A percentile compares a stretch with the other conserved stretches of the same genome.
Conservation (phyloP, 2,113 vertebrate genomes). For the Actenoides lindsayi region DNA sequence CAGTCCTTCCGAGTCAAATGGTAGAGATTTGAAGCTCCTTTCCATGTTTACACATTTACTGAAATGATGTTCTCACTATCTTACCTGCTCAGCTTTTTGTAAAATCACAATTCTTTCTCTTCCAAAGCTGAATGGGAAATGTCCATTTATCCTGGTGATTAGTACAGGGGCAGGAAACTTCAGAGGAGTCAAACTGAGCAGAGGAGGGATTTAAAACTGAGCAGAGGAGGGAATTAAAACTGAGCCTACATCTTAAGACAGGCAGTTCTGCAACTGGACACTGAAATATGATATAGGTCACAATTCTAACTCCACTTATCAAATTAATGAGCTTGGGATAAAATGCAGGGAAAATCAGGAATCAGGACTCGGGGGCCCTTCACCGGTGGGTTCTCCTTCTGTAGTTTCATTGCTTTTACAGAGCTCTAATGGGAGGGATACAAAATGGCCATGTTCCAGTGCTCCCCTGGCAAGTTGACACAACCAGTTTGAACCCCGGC, state of each 20-base stretch:
- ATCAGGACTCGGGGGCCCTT: neutral
- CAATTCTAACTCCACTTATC: neutral
- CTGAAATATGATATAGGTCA: neutral
- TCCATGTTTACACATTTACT: neutral
- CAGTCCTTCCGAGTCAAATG: neutral
- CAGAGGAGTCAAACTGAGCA: rapidly evolving
- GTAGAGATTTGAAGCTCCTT: neutral
- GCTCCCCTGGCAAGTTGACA: neutral
- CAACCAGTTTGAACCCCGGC: neutral
- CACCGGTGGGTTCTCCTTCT: neutral
- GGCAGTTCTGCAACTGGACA: neutral
- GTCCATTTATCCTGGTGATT: neutral
- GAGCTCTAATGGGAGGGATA: neutral
- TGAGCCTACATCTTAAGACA: neutral
- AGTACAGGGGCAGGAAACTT: neutral
- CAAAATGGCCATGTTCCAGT: neutral
- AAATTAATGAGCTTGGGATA: neutral
- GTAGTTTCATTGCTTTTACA: neutral
- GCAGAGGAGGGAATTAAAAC: neutral
- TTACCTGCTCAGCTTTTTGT: neutral
- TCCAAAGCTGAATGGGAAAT: neutral
- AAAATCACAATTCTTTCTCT: neutral
- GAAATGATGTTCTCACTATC: neutral
- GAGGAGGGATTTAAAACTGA: neutral
- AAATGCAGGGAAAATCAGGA: neutral